A percentile compares a stretch with the other conserved stretches of the same genome.
These are phyloP conservation scores for Agrochola lota DNA, from an alignment of 2,888 invertebrate genomes.

Conservation along the genomic window DNA sequence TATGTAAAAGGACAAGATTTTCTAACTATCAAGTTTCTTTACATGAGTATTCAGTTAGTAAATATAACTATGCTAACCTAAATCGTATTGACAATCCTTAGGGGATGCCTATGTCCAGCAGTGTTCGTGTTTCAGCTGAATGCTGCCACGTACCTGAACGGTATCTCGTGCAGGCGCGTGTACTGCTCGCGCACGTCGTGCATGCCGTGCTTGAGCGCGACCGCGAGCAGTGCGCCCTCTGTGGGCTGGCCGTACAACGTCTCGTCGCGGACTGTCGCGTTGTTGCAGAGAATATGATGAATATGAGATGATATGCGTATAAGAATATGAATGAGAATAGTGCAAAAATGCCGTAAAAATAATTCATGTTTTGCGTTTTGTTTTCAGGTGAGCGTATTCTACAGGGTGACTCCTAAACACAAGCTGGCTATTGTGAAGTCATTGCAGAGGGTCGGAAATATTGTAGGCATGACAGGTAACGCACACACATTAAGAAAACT, in stretches of 20 bases:
- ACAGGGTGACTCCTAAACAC: conserved; percentile 99
- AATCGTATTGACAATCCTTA: background rate
- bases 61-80: too few relatives aligned
- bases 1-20: background rate
- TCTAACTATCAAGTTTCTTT: background rate
- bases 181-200: conserved; percentile 95
- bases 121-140: background rate
- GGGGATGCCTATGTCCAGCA: background rate
- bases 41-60: background rate
- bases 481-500: too few relatives aligned
- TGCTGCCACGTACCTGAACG: conserved; percentile 92
- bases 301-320: too few relatives aligned
- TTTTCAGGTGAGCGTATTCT: conserved; percentile 96
- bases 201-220: conserved; percentile 98
- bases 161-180: conserved; percentile 97
- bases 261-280: conserved; percentile 97
- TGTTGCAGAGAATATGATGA: conserved; percentile 99
- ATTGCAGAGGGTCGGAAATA: conserved; percentile 96
- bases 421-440: conserved; percentile 99
- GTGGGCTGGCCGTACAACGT: conserved; percentile 98
- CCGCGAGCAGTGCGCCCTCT: conserved; percentile 98
- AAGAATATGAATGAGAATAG: conserved; percentile 89
- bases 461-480: conserved; percentile 98
- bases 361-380: background rate
- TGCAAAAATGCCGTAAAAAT: conserved; percentile 65